Base-by-base conservation (phyloP, 2,888 invertebrate genomes). In the Acanthosepion esculentum region DNA sequence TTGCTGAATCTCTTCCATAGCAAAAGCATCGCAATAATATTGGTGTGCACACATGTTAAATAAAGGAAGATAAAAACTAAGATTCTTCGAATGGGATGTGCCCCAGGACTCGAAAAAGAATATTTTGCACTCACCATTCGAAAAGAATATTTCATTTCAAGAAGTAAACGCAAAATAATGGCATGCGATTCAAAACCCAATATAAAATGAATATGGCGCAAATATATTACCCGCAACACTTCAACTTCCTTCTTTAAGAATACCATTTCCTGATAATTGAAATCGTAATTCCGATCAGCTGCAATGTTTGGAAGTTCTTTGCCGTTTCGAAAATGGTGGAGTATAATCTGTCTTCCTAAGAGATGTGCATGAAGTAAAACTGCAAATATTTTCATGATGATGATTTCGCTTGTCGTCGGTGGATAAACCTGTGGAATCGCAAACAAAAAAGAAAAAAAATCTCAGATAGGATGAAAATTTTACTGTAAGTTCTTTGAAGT, bases 251-350 rank as follows among this genome's bases (percentile, higher is more conserved):
- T 94, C 33, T 91, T 94, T 50, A 95, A 59, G 18, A 95, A 29
- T 12, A 95, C 91, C 48, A 94, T 94, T 95, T 96, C 96, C 94
- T 96, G 96, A 94, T 95, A 96, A 94, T 96, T 95, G 92, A 96
- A 96, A 94, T 96, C 96, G 93, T 96, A 96, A 53, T 96, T 94
- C 18, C 95, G 95, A 91, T 96, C 96, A 18, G 94, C 91, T 0
- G 95, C 95, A 41, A 96, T 91, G 33, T 96, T 95, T 91, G 95
- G 94, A 20, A 96, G 92, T 91, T 96, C 96, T n/a, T 95, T 95
- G 29, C 96, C 96, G 50, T 96, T 95, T 41, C 96, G 95, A 95
- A 95, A 95, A 91, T 95, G 95, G 53, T 96, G 94, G 20, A 96
- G 95, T 92, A 94, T 95, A n/a, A 96, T 95, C 23, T 95, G 95